phyloP scores from a whole-genome alignment of 2,888 invertebrate genomes.

The Tanaodytes sp. region DNA sequence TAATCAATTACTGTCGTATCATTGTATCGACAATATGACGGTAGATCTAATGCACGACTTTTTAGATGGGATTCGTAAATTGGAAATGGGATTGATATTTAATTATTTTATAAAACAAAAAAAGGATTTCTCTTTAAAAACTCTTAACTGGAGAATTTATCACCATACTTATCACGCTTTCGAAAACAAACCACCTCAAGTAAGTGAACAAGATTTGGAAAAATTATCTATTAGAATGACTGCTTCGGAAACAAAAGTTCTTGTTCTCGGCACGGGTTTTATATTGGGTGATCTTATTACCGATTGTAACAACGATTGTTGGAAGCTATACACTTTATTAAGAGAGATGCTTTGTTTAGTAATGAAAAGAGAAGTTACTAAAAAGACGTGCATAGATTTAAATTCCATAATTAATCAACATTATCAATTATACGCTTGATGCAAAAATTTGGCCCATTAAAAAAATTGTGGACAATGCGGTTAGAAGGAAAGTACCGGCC shows the following conservation, averaged over 20 bases:
- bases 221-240: slow-evolving; percentile 6
- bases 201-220: slow-evolving; percentile 5
- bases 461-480: slow-evolving; percentile 11
- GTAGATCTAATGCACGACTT: slow-evolving; percentile 36
- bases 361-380: slow-evolving; percentile 1
- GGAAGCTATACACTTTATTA: slow-evolving; percentile 13
- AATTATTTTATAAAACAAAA: slow-evolving; percentile 11
- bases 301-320: slow-evolving; percentile 5
- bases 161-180: slow-evolving; percentile 12
- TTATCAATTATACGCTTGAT: slow-evolving; percentile 23
- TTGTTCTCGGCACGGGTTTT: slow-evolving; percentile 7
- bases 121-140: slow-evolving; percentile 22
- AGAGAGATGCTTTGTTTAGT: slow-evolving; percentile 13
- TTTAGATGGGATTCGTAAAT: slow-evolving; percentile 24
- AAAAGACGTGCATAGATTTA: not conserved
- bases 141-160: slow-evolving; percentile 18
- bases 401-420: slow-evolving; percentile 17
- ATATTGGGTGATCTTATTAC: slow-evolving; percentile 17
- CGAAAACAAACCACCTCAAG: slow-evolving; percentile 9
- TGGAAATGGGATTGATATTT: slow-evolving; percentile 16
- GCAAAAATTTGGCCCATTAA: slow-evolving; percentile 17
- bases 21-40: slow-evolving; percentile 12
- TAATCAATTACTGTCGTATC: slow-evolving; percentile 9
- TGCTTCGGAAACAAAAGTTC: slow-evolving; percentile 17
- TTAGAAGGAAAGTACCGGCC: slow-evolving; percentile 23